These are phyloP conservation scores for Leptothorax acervorum DNA, from an alignment of 2,888 invertebrate species.

Conservation along the genomic window DNA sequence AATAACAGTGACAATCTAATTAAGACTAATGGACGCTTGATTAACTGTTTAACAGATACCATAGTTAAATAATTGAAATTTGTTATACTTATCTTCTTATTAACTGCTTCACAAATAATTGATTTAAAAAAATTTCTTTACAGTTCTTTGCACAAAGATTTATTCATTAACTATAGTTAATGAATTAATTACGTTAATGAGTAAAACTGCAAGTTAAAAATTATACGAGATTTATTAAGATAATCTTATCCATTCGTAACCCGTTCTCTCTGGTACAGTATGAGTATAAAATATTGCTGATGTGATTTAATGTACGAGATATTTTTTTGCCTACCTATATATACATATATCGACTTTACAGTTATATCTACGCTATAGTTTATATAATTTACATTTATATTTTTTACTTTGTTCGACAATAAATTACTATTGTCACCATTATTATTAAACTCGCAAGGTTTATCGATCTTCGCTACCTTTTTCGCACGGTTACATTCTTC, in stretches of 20 bases:
- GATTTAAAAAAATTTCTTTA: background rate
- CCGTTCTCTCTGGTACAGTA: background rate
- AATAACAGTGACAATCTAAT: background rate
- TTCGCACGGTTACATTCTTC: background rate
- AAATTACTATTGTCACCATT: background rate
- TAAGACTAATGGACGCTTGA: constrained; percentile 7
- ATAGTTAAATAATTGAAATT: constrained; percentile 6
- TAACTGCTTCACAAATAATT: background rate
- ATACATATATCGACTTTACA: background rate
- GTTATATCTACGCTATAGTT: background rate
- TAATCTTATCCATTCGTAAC: background rate
- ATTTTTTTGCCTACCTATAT: background rate
- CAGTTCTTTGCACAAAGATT: background rate
- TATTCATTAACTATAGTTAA: constrained; percentile 10
- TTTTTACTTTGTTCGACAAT: background rate
- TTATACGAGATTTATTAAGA: background rate
- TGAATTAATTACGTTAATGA: background rate
- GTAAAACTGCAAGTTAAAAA: constrained; percentile 7
- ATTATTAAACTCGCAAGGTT: background rate
- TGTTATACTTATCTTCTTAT: background rate
- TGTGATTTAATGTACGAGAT: background rate
- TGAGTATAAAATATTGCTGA: background rate
- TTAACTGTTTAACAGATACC: background rate
- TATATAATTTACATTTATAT: background rate
- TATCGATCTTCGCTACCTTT: background rate